phyloP scores from a whole-genome alignment of 2,797 vertebrate species.

The Neostethus bicornis region DNA sequence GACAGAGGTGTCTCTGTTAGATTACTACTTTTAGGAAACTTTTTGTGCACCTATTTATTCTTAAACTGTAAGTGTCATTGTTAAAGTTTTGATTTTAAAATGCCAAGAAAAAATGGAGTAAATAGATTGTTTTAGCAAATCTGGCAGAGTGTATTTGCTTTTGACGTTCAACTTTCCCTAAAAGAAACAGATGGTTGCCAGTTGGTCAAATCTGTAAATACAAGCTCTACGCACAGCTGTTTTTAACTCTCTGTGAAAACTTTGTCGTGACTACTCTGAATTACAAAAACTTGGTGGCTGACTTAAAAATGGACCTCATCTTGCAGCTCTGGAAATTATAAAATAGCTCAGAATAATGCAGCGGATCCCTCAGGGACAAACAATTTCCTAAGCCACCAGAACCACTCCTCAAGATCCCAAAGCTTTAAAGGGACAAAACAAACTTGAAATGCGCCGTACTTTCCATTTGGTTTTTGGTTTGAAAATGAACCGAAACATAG shows the following conservation, averaged over 20 bases:
- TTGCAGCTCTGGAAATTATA: conserved; percentile 39
- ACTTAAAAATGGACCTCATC: conserved; percentile 34
- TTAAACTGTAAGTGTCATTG: conserved; percentile 1
- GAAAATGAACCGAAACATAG: conserved; percentile 35
- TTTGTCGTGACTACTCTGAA: conserved; percentile 17
- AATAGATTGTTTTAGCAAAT: neutral
- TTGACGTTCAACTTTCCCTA: conserved; percentile 28
- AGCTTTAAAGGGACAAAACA: conserved; percentile 56
- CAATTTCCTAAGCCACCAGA: conserved; percentile 61
- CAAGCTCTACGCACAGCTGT: conserved; percentile 31
- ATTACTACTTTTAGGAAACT: conserved; percentile 7
- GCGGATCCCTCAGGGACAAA: conserved; percentile 66
- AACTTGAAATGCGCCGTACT: conserved; percentile 41
- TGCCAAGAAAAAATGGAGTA: neutral
- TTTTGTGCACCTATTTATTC: conserved; percentile 12
- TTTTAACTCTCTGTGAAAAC: conserved; percentile 19
- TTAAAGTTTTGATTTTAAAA: conserved; percentile 5
- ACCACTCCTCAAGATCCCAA: conserved; percentile 56
- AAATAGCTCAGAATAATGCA: conserved; percentile 54
- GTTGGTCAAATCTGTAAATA: conserved; percentile 16
- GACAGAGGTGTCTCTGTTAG: conserved; percentile 30
- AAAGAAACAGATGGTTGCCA: conserved; percentile 25
- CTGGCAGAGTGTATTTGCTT: conserved; percentile 18
- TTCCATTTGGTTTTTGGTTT: conserved; percentile 24
- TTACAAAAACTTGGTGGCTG: conserved; percentile 20